A percentile compares a stretch with the other conserved stretches of the same genome.
These are phyloP conservation scores for Gorsachius goisagi DNA, from an alignment of 2,113 vertebrate species.

Conservation along the genomic window DNA sequence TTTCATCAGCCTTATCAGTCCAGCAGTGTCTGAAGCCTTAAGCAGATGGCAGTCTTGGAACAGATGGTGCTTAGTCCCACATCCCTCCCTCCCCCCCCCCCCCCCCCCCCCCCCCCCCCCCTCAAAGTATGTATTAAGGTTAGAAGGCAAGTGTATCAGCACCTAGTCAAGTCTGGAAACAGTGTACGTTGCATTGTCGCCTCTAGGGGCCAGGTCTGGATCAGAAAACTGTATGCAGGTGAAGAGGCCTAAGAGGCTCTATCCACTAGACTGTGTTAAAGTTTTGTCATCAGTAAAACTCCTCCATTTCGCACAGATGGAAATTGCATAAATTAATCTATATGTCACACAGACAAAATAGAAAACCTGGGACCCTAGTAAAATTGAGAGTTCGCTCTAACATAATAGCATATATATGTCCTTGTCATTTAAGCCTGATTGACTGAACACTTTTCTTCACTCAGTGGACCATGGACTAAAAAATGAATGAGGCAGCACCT, in stretches of 20 bases:
- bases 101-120: rapidly evolving
- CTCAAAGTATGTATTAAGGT: not conserved
- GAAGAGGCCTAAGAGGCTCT: not conserved
- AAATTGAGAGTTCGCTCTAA: not conserved
- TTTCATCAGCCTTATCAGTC: not conserved
- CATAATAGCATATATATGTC: not conserved
- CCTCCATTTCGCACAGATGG: not conserved
- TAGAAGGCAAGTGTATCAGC: not conserved
- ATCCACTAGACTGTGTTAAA: not conserved
- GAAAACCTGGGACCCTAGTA: not conserved
- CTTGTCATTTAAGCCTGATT: not conserved
- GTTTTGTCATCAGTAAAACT: not conserved
- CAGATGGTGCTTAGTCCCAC: rapidly evolving
- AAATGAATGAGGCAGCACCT: not conserved
- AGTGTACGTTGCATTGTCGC: rapidly evolving
- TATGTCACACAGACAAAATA: not conserved
- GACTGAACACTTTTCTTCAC: not conserved
- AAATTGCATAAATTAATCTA: not conserved
- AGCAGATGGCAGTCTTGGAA: not conserved
- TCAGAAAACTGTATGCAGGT: not conserved
- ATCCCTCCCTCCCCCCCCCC: rapidly evolving
- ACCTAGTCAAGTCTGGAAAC: not conserved
- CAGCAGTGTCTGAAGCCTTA: not conserved
- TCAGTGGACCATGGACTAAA: not conserved
- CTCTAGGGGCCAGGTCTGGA: not conserved